A percentile compares a stretch with the other conserved stretches of the same genome.
These are phyloP conservation scores for Sinhomidia bicolor DNA, from an alignment of 2,888 invertebrate genomes.

Conservation along the genomic window DNA sequence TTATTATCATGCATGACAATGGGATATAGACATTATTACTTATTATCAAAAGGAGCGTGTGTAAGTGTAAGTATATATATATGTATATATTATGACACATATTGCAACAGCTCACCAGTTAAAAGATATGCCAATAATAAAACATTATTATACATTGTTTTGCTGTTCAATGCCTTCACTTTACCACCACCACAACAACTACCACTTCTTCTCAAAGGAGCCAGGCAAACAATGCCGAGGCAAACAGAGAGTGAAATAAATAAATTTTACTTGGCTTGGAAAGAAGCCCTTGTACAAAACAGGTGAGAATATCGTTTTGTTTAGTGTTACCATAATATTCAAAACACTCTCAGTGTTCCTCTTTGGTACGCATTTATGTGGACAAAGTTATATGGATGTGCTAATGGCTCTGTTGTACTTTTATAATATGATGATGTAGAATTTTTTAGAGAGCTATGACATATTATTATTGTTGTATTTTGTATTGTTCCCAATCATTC, in stretches of 20 bases:
- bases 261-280: slow-evolving; percentile 14
- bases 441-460: slow-evolving; percentile 58
- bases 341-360: neutral
- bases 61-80: neutral
- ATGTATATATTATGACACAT: slow-evolving; percentile 46
- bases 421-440: slow-evolving; percentile 45
- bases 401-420: slow-evolving; percentile 57
- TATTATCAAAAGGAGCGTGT: slow-evolving; percentile 8
- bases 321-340: slow-evolving; percentile 15
- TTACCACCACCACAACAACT: neutral
- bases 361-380: neutral
- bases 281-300: slow-evolving; percentile 45
- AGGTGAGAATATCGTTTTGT: slow-evolving; percentile 63
- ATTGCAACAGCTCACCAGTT: slow-evolving; percentile 53
- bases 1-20: slow-evolving; percentile 41
- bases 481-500: slow-evolving; percentile 47
- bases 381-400: slow-evolving; percentile 48
- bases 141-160: slow-evolving; percentile 38
- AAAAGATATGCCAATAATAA: slow-evolving; percentile 50
- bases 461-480: slow-evolving; percentile 49
- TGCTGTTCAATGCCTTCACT: slow-evolving; percentile 47
- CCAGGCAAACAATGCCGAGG: slow-evolving; percentile 21
- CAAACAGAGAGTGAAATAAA: slow-evolving; percentile 32
- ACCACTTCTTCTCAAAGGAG: neutral
- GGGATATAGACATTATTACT: slow-evolving; percentile 17